These are phyloP conservation scores for Drosophila birchii DNA, from an alignment of 2,888 invertebrate genomes.

Conservation along the genomic window DNA sequence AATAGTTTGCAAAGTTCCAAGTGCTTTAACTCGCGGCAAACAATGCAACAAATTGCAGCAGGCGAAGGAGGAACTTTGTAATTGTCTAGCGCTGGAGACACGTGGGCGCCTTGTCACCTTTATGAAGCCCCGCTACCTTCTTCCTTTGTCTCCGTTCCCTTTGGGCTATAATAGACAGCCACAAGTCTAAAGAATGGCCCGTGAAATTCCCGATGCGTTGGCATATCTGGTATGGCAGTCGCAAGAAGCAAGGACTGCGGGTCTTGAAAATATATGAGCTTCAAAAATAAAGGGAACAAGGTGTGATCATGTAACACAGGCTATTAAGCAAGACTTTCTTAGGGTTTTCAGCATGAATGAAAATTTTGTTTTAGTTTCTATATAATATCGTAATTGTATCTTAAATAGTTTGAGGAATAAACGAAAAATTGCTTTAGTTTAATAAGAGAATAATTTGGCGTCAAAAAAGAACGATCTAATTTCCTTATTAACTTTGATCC, in stretches of 20 bases:
- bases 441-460: background rate
- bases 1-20: slow-evolving; percentile 76
- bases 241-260: background rate
- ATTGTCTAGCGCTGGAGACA: slow-evolving; percentile 70
- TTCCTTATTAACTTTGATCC: background rate
- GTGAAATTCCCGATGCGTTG: slow-evolving; percentile 33
- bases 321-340: no score
- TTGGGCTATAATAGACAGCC: slow-evolving; percentile 63
- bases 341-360: background rate
- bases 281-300: slow-evolving; percentile 3
- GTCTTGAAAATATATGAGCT: slow-evolving; percentile 2
- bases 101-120: slow-evolving; percentile 65
- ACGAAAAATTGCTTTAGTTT: background rate
- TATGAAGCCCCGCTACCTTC: slow-evolving; percentile 20
- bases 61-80: slow-evolving; percentile 73
- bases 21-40: slow-evolving; percentile 77
- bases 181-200: slow-evolving; percentile 45
- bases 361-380: no score
- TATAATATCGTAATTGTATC: background rate
- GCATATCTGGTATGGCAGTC: slow-evolving; percentile 37
- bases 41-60: slow-evolving; percentile 79
- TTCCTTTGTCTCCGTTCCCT: slow-evolving; percentile 4
- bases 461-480: background rate
- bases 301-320: background rate
- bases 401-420: background rate